Evolutionary conservation across 2,797 vertebrate genomes (phyloP), one percentile per base, ranked within the genome.

Genomic region (Bryconaethiops microstoma): DNA sequence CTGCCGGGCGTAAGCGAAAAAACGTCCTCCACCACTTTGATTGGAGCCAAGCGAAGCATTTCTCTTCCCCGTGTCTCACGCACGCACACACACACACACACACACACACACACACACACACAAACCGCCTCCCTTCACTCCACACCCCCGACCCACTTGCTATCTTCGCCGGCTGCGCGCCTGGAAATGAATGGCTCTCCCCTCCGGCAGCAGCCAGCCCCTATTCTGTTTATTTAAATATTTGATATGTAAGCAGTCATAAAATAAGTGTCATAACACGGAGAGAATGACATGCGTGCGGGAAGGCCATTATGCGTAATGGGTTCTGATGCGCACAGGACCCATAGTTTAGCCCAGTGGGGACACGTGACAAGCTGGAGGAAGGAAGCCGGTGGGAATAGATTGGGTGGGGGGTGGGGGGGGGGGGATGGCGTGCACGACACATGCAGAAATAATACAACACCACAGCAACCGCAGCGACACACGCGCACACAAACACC

Each of bases 191-290:
- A 86, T 80, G 81, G 16, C 82, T 72, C 64, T 21, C 67, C 75
- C 83, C 81, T 74, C 62, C 74, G 42, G 82, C 84, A 75, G 85
- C 88, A 81, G 83, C 76, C 73, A 79, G 79, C 67, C 88, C 91
- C 88, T 90, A 70, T 84, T 82, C 81, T 83, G 91, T 94, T 93
- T 93, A 94, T 94, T 94, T 94, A 94, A 94, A 94, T 94, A 93
- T 93, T 93, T 92, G 90, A 94, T 93, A 93, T 92, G 91, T 90
- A 93, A 93, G 92, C 91, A 91, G 92, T 91, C 92, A 90, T 93
- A 92, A 93, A 94, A 93, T 91, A 93, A 93, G 92, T 93, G 92
- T 93, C 92, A 94, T 88, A 89, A 89, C 85, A 82, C 62, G 74
- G 69, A 60, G 74, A 78, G 80, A 85, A 86, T 85, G 84, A 86